phyloP scores from a whole-genome alignment of 2,113 vertebrate genomes.

The Thymallus thymallus region DNA sequence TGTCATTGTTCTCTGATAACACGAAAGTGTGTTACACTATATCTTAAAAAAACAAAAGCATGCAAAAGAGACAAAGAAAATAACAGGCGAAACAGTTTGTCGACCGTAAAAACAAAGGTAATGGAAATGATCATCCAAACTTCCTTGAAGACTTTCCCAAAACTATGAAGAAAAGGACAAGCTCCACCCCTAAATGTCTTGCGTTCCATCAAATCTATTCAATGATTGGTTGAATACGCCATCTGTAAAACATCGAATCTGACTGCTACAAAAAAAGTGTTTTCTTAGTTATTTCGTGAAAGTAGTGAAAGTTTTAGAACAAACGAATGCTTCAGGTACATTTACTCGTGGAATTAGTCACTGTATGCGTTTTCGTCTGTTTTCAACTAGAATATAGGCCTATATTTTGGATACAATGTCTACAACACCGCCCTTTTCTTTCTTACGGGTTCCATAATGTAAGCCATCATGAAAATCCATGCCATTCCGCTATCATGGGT shows the following conservation, averaged over 20 bases:
- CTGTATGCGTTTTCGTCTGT: slow-evolving; percentile 41
- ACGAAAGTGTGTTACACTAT: not conserved
- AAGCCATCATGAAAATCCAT: not conserved
- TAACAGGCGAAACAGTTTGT: not conserved
- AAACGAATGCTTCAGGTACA: slow-evolving; percentile 55
- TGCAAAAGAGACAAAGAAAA: not conserved
- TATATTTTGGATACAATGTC: not conserved
- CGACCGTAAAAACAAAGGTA: not conserved
- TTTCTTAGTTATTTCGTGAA: too few species aligned
- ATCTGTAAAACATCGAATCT: not conserved
- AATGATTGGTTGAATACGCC: slow-evolving; percentile 15
- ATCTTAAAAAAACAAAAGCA: too few species aligned
- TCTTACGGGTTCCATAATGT: slow-evolving; percentile 7
- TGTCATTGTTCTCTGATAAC: not conserved
- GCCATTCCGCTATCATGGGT: not conserved
- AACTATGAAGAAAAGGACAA: slow-evolving; percentile 36
- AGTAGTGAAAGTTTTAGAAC: not conserved
- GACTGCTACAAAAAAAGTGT: not conserved
- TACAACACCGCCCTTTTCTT: not conserved
- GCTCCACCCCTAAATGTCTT: slow-evolving; percentile 10
- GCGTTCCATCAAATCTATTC: not conserved
- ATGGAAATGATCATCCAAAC: not conserved
- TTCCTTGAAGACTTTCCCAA: slow-evolving; percentile 36
- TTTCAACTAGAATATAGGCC: slow-evolving; percentile 29
- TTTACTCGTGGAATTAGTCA: slow-evolving; percentile 21